Evolutionary conservation across 1,140 invertebrate species (phyloP).

Genomic region (Drosophila malerkotliana): DNA sequence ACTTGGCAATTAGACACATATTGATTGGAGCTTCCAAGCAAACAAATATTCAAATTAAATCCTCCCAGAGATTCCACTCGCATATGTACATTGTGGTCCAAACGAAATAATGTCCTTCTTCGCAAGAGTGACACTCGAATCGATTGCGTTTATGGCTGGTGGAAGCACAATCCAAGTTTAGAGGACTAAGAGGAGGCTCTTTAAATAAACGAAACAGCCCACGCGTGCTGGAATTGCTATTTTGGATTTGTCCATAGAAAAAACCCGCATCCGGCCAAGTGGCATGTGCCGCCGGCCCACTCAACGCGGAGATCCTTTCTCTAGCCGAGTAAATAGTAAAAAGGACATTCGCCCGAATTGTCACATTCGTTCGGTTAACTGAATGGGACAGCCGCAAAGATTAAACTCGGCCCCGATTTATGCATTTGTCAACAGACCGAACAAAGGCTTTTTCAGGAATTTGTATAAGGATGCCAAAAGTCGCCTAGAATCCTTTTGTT

Average conservation of each 20-base stretch:
- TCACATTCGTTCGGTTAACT: constrained; percentile 47
- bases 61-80: background rate
- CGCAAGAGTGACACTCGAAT: constrained; percentile 40
- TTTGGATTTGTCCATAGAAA: background rate
- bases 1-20: constrained; percentile 20
- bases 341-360: constrained; percentile 60
- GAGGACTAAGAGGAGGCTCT: constrained; percentile 19
- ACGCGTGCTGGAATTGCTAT: constrained; percentile 6
- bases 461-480: constrained; percentile 16
- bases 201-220: constrained; percentile 20
- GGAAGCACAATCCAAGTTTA: constrained; percentile 22
- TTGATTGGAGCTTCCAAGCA: constrained; percentile 4
- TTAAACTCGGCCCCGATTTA: constrained; percentile 44
- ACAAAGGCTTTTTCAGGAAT: constrained; percentile 28
- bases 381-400: constrained; percentile 32
- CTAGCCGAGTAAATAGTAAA: constrained; percentile 50
- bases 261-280: constrained; percentile 28
- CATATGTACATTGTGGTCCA: background rate
- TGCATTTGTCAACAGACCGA: constrained; percentile 31
- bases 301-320: constrained; percentile 25
- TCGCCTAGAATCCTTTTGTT: constrained; percentile 8
- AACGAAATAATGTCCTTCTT: constrained; percentile 22
- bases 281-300: constrained; percentile 29
- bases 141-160: constrained; percentile 6
- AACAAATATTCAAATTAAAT: constrained; percentile 19